phyloP scores from a whole-genome alignment of 2,888 invertebrate genomes.

The Latrodectus hesperus region DNA sequence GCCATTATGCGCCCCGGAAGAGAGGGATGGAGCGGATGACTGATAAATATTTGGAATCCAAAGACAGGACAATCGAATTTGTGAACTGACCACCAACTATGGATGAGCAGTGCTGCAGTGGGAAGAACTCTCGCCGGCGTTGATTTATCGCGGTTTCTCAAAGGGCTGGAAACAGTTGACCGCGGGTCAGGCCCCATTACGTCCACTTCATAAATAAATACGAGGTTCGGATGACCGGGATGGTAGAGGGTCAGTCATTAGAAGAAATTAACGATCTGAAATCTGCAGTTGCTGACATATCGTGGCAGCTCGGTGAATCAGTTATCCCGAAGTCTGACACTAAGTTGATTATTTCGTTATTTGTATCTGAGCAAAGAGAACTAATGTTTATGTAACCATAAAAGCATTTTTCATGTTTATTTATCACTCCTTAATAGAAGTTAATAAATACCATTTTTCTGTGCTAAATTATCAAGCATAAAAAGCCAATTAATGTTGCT shows the following conservation, averaged over 20 bases:
- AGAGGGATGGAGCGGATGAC: slow-evolving; percentile 31
- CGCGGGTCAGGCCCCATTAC: slow-evolving; percentile 59
- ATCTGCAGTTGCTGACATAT: slow-evolving; percentile 1
- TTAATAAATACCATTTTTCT: too few species aligned
- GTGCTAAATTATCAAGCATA: too few species aligned
- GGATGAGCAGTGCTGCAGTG: slow-evolving; percentile 31
- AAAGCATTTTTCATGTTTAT: too few species aligned
- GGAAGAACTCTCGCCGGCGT: slow-evolving; percentile 9
- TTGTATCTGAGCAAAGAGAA: too few species aligned
- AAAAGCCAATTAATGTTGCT: too few species aligned
- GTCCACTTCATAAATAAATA: slow-evolving; percentile 69
- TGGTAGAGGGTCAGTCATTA: slow-evolving; percentile 46
- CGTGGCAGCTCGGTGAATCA: background rate
- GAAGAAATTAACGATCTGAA: slow-evolving; percentile 42
- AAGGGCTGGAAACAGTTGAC: slow-evolving; percentile 37
- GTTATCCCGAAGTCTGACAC: background rate
- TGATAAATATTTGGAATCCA: slow-evolving; percentile 51
- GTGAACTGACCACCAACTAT: slow-evolving; percentile 36
- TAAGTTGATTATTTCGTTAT: too few species aligned
- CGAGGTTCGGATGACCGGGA: background rate
- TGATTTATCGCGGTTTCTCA: slow-evolving; percentile 52
- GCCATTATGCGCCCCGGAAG: slow-evolving; percentile 19
- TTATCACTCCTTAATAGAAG: too few species aligned
- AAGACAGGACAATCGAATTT: slow-evolving; percentile 55
- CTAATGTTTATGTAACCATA: too few species aligned